Evolutionary conservation across 1,140 invertebrate species (phyloP).

Genomic region (Drosophila subpulchrella): DNA sequence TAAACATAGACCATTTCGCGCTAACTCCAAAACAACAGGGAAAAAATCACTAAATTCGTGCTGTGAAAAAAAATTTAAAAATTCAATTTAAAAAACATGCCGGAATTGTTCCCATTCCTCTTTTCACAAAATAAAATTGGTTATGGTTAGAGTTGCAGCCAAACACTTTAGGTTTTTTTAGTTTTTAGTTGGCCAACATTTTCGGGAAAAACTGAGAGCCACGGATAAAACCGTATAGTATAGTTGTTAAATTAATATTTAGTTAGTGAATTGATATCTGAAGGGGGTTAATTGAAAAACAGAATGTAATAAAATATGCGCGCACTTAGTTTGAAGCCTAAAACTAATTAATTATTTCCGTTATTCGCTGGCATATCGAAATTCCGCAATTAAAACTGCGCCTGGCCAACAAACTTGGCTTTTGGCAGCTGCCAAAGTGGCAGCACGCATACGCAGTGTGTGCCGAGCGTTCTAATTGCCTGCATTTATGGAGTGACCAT

Average conservation of each 20-base stretch:
- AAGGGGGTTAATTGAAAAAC: not conserved
- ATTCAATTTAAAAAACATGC: slow-evolving; percentile 70
- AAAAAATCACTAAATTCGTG: slow-evolving; percentile 28
- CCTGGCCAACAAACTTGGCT: slow-evolving; percentile 48
- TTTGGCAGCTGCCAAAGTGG: slow-evolving; percentile 25
- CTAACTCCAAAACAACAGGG: slow-evolving; percentile 25
- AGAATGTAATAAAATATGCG: not conserved
- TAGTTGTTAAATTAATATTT: slow-evolving; percentile 2
- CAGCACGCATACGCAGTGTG: slow-evolving; percentile 33
- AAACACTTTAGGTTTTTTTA: slow-evolving; percentile 36
- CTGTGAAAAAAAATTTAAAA: slow-evolving; percentile 64
- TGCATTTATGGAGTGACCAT: slow-evolving; percentile 65
- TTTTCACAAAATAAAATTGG: slow-evolving; percentile 29
- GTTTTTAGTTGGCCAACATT: slow-evolving; percentile 8
- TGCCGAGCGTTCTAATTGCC: slow-evolving; percentile 69
- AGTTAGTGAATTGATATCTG: not conserved
- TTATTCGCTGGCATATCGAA: slow-evolving; percentile 17
- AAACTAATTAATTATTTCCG: slow-evolving; percentile 3
- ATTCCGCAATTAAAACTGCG: slow-evolving; percentile 57
- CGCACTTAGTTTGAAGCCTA: not conserved
- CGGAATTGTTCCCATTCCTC: slow-evolving; percentile 8
- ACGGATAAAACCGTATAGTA: not conserved
- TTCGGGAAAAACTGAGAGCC: not conserved
- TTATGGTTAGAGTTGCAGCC: slow-evolving; percentile 18
- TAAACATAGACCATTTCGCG: slow-evolving; percentile 34